Base-by-base conservation (phyloP, 1,140 invertebrate genomes). In the Lepidotrigona ventralis region DNA sequence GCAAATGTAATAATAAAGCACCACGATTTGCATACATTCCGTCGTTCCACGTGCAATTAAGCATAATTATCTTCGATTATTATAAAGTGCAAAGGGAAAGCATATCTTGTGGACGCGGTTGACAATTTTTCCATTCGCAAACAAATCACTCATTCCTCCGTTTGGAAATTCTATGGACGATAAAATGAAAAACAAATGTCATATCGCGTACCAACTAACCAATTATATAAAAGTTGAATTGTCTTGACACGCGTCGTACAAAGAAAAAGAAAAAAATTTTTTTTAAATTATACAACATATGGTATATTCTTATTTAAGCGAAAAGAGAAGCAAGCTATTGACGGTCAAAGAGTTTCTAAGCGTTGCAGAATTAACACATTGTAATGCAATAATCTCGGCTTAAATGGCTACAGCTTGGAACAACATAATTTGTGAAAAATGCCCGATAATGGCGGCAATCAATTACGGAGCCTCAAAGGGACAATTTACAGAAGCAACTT, bases 31-130 rank as follows among this genome's bases (percentile, higher is more conserved):
- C 80, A 81, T 76, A 26, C 63, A 56, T 76, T 58, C 46, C 63
- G 14, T 19, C 26, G n/a, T 26, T 23, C n/a, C 19, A 2, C 46
- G 19, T 0, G 19, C 17, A 68, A 68, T 81, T 81, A 81, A 76
- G 73, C 72, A 46, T 74, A 76, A 81, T 76, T 81, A 81, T 69
- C 33, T 33, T n/a, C 53, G 75, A 81, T 76, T 81, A 76, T 81
- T 68, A 46, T 63, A 29, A 21, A 33, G 56, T 23, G 64, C 15
- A 33, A 53, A 29, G 4, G n/a, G 71, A 29, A 15, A 19, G 26
- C 51, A 33, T 23, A 19, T n/a, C 56, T 68, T 26, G 56, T 33
- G 33, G 58, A 68, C 53, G 26, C 58, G 73, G 3, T 81, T 76
- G 69, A 81, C 70, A 64, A 17, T 56, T 14, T 60, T 33, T 51